Percentiles rank a stretch among this genome's conserved stretches.
Evolutionary conservation across 2,797 vertebrate genomes (phyloP).

Genomic region (Sebastes cheni): DNA sequence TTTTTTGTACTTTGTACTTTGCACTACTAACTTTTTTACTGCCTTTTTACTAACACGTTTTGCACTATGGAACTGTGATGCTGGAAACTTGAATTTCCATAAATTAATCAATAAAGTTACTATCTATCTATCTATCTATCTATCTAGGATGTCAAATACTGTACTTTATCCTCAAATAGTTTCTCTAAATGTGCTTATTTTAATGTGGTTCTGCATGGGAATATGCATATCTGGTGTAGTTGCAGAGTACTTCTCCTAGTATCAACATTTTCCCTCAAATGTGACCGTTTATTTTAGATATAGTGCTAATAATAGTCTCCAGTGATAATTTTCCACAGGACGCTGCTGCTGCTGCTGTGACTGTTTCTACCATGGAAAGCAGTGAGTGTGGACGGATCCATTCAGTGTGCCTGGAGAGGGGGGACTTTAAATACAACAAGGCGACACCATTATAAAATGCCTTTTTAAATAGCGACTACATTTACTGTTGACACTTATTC

Average conservation of each 20-base stretch:
- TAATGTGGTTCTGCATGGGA: not conserved
- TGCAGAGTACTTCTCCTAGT: not conserved
- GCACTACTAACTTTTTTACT: too few relatives aligned
- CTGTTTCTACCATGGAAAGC: constrained; percentile 64
- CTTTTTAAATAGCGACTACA: rapidly evolving
- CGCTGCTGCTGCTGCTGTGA: constrained; percentile 32
- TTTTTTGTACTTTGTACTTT: too few relatives aligned
- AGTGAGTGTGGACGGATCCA: constrained; percentile 67
- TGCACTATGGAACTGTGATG: too few relatives aligned
- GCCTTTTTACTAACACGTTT: too few relatives aligned
- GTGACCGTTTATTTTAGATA: constrained; percentile 70
- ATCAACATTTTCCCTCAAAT: constrained; percentile 31
- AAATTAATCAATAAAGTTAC: too few relatives aligned
- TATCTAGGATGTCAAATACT: not conserved
- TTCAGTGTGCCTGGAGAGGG: not conserved
- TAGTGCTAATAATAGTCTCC: constrained; percentile 70
- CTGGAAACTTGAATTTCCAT: too few relatives aligned
- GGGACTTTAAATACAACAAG: rapidly evolving
- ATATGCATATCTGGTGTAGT: not conserved
- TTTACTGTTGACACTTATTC: rapidly evolving
- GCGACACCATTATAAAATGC: not conserved
- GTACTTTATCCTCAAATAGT: not conserved
- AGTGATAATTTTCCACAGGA: constrained; percentile 74
- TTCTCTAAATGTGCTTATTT: not conserved
- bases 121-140: too few relatives aligned